These are phyloP conservation scores for Escarpia spicata DNA, from an alignment of 2,888 invertebrate species.

Conservation along the genomic window DNA sequence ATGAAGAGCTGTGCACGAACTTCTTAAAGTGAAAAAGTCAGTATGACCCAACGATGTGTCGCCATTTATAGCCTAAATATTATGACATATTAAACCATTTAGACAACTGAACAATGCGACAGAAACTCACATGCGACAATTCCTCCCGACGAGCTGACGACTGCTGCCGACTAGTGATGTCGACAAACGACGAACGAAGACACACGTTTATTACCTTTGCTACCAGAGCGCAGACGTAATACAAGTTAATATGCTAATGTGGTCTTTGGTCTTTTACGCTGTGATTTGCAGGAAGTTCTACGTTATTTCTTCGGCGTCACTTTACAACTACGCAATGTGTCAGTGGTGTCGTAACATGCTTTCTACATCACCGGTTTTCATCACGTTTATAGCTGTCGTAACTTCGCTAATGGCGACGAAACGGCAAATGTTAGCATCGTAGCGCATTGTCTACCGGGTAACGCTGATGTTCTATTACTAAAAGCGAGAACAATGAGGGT, in stretches of 20 bases:
- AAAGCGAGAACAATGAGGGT: neutral
- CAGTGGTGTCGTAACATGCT: neutral
- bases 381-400: neutral
- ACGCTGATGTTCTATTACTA: neutral
- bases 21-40: neutral
- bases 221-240: neutral
- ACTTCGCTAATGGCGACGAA: conserved; percentile 10
- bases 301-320: neutral
- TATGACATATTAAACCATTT: too few relatives aligned
- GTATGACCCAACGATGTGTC: too few relatives aligned
- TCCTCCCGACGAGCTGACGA: neutral
- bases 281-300: neutral
- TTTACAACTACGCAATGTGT: neutral
- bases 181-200: neutral
- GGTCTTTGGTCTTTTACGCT: neutral
- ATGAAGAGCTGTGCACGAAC: neutral
- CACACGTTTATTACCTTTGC: neutral
- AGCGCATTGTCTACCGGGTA: neutral
- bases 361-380: neutral
- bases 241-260: neutral
- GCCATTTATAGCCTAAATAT: too few relatives aligned
- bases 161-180: neutral
- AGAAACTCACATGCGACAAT: neutral
- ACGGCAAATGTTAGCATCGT: conserved; percentile 10
- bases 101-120: neutral